Evolutionary conservation across 2,113 vertebrate species (phyloP), one percentile per base, ranked within the genome.

Genomic region (Phalacrocorax pelagicus): DNA sequence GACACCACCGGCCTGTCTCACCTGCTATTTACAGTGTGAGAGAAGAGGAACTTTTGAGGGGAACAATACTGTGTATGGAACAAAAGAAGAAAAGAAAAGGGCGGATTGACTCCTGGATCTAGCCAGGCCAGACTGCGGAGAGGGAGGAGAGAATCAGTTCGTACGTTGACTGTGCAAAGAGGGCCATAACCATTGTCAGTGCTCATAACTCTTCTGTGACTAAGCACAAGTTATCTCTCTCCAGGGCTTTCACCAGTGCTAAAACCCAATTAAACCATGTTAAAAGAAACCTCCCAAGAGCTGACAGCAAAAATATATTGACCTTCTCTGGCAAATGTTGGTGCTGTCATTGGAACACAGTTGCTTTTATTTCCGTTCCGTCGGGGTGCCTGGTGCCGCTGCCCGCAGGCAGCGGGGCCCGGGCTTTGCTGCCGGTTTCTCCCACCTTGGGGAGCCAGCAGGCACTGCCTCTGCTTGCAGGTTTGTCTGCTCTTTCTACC

Each of bases 251-350:
- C 57, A 36, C 67, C n/a, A 26, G 67, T 19, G 63, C 91, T 72
- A 81, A 91, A 84, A 51, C 79, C 79, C 74, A 83, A 88, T 77
- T 88, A 88, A 95, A 79, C 66, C 62, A 9, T 4, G 61, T 47
- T 74, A 49, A 83, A 79, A 70, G 83, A 74, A 70, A 54, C 73
- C 55, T 87, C 87, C 51, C 72, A 65, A 46, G 90, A 86, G 65
- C 75, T 75, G 91, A 38, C 74, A 47, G 57, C 26, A 46, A 62
- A 66, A 84, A 71, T 65, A 51, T 30, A 75, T 38, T 49, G 88
- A 77, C 79, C 79, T 73, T 22, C 77, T 57, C 51, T 40, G 36
- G n/a, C 40, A 55, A 29, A 54, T 2, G 40, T 26, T 80, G 79
- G 40, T 12, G 63, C 73, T 59, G 67, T 18, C 38, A 5, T 4